Evolutionary conservation across 2,888 invertebrate genomes (phyloP), one percentile per base, ranked within the genome.

Genomic region (Apamea sordens): DNA sequence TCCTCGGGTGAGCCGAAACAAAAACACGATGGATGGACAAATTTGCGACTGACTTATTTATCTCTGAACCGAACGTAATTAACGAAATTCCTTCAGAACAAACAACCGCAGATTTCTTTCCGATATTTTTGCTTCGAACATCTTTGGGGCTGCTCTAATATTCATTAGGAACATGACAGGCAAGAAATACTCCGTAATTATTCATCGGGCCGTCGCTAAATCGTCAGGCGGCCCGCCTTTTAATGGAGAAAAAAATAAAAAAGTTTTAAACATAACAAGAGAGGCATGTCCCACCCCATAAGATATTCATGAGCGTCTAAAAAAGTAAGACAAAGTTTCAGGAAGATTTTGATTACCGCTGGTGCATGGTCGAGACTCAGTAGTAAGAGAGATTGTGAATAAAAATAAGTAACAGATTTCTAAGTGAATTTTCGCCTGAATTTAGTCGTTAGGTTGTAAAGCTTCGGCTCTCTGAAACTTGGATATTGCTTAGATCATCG

Each of bases 131-230:
- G 76, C 82, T 80, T 68, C 72, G 79, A 78, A 82, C 72, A 77
- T 85, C 86, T 84, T 74, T 76, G 53, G 67, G 59, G 75, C 93
- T 93, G 91, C 93, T 95, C 93, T 94, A 94, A 95, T 96, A 96
- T 96, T 97, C 96, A 96, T 97, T 97, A 96, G 92, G 89, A 89
- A 91, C 94, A 94, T 96, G 96, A 96, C 96, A 94, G 93, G 95
- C 95, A 95, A 96, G 94, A 97, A 96, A 95, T 95, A 94, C 93
- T 93, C 88, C 84, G 92, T 96, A 97, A 97, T 97, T 96, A 96
- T 96, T 97, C 96, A 96, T 95, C 93, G 93, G 91, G 89, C 89
- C 93, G 94, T 93, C 94, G 94, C 93, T 93, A 95, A 95, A 95
- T 96, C 95, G 95, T 93, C 95, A 94, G 94, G 90, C 90, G 88